Evolutionary conservation across 2,797 vertebrate species (phyloP), one percentile per base, ranked within the genome.

Genomic region (Sebastolobus altivelis): DNA sequence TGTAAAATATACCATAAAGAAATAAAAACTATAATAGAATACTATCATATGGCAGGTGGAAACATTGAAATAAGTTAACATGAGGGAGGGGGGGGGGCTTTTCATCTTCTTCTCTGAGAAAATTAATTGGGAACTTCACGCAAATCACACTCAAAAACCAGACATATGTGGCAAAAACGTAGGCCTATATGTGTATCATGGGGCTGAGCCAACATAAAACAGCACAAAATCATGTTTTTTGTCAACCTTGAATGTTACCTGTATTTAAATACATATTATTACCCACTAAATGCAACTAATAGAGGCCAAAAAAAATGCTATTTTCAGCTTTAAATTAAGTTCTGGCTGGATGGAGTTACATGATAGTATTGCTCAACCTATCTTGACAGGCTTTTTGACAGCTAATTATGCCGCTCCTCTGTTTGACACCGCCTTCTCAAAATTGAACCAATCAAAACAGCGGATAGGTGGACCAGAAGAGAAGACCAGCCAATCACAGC

Each of bases 291-390:
- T 27, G 2, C 7, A 31, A 5, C 0, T 6, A 25, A 14, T 8
- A 56, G 10, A 25, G 11, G 0, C 4, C 13, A 3, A 40, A 7
- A 29, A 60, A 72, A 58, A 25, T 1, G 3, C 9, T 37, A 0
- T 9, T 16, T 52, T 58, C 18, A 3, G 1, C 3, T 43, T 65
- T 58, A 29, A 59, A 25, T 72, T 1, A 65, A 71, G 6, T 75
- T 70, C 6, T n/a, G 10, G 9, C 13, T 72, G 27, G 16, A 43
- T 49, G 27, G 25, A 49, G n/a, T 75, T 78, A 56, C 25, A 54
- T 8, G 37, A 66, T 68, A 73, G 77, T 85, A 84, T 80, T 58
- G 72, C 80, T 85, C 95, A 94, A 93, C 91, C 94, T 86, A 95
- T 20, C 94, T 49, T 89, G 82, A 80, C 43, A 65, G 12, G 59